Evolutionary conservation across 2,113 vertebrate species (phyloP).

Genomic region (Erythrolamprus reginae): DNA sequence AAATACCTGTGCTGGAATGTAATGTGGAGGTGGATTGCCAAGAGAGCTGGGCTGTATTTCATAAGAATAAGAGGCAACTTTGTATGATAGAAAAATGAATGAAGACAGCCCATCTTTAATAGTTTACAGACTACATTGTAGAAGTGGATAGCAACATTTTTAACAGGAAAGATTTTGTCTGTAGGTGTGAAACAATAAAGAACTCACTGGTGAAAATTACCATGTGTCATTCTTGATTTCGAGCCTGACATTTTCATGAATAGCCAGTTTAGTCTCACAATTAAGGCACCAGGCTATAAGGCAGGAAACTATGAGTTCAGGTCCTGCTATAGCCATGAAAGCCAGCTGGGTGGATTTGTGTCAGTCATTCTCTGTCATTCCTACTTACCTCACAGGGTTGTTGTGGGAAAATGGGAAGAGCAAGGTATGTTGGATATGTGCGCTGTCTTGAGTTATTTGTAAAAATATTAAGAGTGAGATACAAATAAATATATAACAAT

Average conservation of each 20-base stretch:
- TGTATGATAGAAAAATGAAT: neutral
- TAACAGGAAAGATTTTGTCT: neutral
- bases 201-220: too few species aligned
- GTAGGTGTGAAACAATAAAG: too few species aligned
- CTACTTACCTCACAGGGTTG: neutral
- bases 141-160: neutral
- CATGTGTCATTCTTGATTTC: neutral
- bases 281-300: neutral
- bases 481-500: neutral
- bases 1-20: neutral
- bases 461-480: too few species aligned
- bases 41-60: neutral
- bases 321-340: neutral
- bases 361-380: neutral
- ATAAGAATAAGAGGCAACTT: neutral
- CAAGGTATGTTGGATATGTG: neutral
- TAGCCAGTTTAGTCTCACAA: neutral
- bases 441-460: too few species aligned
- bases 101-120: neutral
- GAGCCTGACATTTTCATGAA: neutral
- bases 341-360: neutral
- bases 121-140: neutral
- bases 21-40: neutral
- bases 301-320: neutral
- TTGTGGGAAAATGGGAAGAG: neutral